A percentile compares a stretch with the other conserved stretches of the same genome.
These are phyloP conservation scores for Lycopodina hypogea DNA, from an alignment of 37 sponge, comb jelly and placozoan species.

Conservation along the genomic window DNA sequence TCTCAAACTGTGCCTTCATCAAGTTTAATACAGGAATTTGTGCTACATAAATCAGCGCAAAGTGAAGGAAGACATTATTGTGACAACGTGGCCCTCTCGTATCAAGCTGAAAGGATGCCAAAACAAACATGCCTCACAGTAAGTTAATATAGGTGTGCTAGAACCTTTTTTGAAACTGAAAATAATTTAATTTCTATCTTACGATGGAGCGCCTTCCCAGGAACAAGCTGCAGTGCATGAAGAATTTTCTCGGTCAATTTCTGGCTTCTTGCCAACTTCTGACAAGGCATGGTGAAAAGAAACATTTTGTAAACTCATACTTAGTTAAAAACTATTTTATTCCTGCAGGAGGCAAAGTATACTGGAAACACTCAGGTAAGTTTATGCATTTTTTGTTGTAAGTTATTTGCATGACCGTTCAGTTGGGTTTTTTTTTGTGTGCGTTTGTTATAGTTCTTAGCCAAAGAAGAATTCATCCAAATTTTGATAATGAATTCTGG, in stretches of 20 bases:
- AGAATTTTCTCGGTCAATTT: constrained; percentile 88
- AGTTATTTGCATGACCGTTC: not conserved
- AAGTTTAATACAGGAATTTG: constrained; percentile 64
- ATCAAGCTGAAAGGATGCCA: constrained; percentile 92
- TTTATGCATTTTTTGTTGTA: not conserved
- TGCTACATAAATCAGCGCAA: constrained; percentile 71
- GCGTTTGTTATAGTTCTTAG: constrained; percentile 53
- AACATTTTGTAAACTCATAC: not conserved
- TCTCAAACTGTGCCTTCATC: not conserved
- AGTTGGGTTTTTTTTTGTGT: not conserved
- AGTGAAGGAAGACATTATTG: constrained; percentile 78
- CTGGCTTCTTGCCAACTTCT: constrained; percentile 87
- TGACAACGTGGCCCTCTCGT: constrained; percentile 73
- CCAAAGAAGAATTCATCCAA: constrained; percentile 71
- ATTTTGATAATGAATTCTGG: constrained; percentile 80
- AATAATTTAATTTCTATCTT: not conserved
- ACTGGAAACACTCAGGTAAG: constrained; percentile 14
- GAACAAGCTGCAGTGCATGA: constrained; percentile 70
- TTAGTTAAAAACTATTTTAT: not conserved
- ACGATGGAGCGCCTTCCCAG: constrained; percentile 76
- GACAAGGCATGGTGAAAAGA: not conserved
- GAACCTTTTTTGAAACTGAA: no score
- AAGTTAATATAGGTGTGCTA: not conserved
- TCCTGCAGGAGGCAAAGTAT: not conserved
- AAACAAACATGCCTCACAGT: constrained; percentile 65